These are phyloP conservation scores for Odontamblyopus lacepedii DNA, from an alignment of 2,797 vertebrate species.

Conservation along the genomic window DNA sequence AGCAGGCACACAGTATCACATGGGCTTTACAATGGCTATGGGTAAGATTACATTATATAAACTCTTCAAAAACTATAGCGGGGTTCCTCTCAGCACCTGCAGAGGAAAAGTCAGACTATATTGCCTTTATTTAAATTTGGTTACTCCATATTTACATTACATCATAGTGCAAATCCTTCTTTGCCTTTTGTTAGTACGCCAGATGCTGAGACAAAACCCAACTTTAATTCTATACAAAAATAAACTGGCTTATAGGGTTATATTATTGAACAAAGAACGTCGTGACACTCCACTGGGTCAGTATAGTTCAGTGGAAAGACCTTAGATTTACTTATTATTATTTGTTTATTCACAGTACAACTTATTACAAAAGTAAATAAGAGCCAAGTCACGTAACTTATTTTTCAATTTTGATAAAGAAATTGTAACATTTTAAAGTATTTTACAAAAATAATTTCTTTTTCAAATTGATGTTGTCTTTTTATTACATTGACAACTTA, in stretches of 20 bases:
- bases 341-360: conserved; percentile 7
- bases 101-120: conserved; percentile 4
- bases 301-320: conserved; percentile 1
- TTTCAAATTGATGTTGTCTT: neutral
- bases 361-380: conserved; percentile 2
- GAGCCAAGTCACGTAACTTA: neutral
- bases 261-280: conserved; percentile 27
- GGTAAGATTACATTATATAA: neutral
- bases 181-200: conserved; percentile 4
- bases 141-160: conserved; percentile 15
- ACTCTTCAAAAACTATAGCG: neutral
- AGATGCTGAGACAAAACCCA: conserved; percentile 10
- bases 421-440: conserved; percentile 3
- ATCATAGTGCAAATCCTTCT: conserved; percentile 13
- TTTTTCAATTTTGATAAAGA: neutral
- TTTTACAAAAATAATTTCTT: conserved; percentile 10
- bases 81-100: conserved; percentile 21
- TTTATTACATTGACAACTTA: neutral
- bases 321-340: neutral
- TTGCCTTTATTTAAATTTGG: conserved; percentile 13
- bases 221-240: conserved; percentile 32
- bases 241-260: conserved; percentile 34
- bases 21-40: conserved; percentile 23
- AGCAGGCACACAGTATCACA: conserved; percentile 47
- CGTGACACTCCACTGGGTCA: neutral